Conservation (phyloP, 2,113 vertebrate species). For the Psilopogon haemacephalus region DNA sequence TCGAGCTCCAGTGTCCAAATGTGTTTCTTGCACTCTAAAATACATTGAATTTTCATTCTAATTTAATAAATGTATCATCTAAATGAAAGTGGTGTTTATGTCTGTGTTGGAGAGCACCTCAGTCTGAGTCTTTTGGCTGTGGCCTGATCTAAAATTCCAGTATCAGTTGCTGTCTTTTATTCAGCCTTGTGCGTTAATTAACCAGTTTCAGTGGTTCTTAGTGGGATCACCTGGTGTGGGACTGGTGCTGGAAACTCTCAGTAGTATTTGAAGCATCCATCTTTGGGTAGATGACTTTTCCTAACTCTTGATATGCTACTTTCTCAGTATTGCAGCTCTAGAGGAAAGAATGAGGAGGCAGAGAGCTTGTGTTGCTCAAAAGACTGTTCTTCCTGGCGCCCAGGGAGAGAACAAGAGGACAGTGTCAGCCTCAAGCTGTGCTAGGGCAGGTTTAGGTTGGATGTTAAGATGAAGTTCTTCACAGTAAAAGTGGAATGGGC, state of each 20-base stretch:
- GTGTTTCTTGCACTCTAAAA: conserved; percentile 70
- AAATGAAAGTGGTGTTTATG: conserved; percentile 24
- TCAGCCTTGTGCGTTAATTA: background rate
- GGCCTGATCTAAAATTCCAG: background rate
- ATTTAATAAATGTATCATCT: conserved; percentile 76
- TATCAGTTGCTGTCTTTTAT: background rate
- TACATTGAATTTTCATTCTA: conserved; percentile 71
- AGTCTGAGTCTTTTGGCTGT: background rate
- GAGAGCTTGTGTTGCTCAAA: background rate
- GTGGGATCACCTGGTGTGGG: background rate
- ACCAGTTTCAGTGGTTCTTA: background rate
- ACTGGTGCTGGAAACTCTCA: background rate
- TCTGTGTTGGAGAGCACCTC: conserved; percentile 18
- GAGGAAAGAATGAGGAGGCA: background rate
- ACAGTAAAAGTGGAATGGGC: too few species aligned
- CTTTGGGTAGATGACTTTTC: background rate
- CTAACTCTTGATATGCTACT: background rate
- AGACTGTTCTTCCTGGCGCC: background rate
- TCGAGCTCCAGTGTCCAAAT: conserved; percentile 46
- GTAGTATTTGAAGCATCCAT: background rate
- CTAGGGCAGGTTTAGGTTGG: too few species aligned
- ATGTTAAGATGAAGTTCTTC: too few species aligned
- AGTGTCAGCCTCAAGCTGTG: too few species aligned
- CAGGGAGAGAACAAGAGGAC: too few species aligned
- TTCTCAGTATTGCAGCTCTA: background rate